phyloP scores from a whole-genome alignment of 2,797 vertebrate genomes.

The Rhinella marina region DNA sequence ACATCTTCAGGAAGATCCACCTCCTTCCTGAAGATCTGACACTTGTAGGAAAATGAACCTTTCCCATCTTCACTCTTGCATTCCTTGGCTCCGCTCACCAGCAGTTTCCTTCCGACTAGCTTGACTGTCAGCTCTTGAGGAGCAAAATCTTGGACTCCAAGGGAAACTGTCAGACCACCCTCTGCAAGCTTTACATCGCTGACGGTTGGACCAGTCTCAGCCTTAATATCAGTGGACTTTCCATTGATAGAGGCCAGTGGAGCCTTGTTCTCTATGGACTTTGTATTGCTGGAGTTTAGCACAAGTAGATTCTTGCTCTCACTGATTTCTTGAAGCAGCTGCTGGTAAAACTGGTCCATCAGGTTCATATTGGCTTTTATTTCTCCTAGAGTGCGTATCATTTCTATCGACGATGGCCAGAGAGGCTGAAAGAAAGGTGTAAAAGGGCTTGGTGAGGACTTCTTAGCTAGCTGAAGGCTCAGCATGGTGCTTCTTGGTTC shows the following conservation, averaged over 20 bases:
- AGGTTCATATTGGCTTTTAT: conserved; percentile 65
- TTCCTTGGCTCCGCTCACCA: conserved; percentile 82
- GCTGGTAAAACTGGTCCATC: conserved; percentile 64
- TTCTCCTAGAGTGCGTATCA: conserved; percentile 61
- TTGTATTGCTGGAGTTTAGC: neutral
- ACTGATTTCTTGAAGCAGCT: conserved; percentile 56
- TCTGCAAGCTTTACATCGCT: conserved; percentile 53
- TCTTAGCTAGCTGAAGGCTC: conserved; percentile 29
- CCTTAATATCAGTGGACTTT: neutral
- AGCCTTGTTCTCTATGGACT: neutral
- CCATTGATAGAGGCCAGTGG: neutral
- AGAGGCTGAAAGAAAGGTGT: conserved; percentile 22
- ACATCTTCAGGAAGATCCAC: conserved; percentile 68
- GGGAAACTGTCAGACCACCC: conserved; percentile 73
- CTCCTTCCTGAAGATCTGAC: conserved; percentile 80
- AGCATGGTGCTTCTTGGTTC: conserved; percentile 25
- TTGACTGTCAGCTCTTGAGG: conserved; percentile 83
- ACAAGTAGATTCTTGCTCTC: accelerated
- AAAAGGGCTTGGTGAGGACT: neutral
- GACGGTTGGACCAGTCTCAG: neutral
- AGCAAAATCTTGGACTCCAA: conserved; percentile 77
- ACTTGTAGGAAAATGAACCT: conserved; percentile 82
- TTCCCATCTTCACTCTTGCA: conserved; percentile 77
- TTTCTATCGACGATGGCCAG: conserved; percentile 40
- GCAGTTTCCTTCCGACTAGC: conserved; percentile 82